Conservation (phyloP, 2,797 vertebrate species). For the Manis crassicaudata region DNA sequence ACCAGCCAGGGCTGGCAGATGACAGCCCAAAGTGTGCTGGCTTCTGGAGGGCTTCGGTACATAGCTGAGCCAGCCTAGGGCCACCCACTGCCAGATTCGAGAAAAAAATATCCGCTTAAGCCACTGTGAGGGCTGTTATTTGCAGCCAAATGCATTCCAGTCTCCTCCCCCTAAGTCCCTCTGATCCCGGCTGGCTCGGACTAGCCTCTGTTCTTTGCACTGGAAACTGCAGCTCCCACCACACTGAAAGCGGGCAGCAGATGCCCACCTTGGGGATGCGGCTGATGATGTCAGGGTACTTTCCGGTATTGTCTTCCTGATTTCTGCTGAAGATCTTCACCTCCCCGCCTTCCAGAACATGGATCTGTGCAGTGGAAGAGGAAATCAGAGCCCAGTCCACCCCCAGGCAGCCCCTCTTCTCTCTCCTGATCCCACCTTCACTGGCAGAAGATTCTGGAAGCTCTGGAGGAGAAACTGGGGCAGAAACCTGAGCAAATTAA, state of each 20-base stretch:
- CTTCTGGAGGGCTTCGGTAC: neutral
- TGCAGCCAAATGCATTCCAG: neutral
- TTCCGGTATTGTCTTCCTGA: constrained; percentile 95
- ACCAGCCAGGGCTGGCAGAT: neutral
- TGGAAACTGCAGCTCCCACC: accelerated
- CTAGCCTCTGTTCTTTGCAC: accelerated
- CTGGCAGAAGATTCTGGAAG: neutral
- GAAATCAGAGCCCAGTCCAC: neutral
- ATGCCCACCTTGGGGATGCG: constrained; percentile 90
- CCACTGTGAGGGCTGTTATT: accelerated
- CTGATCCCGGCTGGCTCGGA: accelerated
- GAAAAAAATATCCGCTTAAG: neutral
- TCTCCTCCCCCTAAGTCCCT: accelerated
- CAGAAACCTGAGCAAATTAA: neutral
- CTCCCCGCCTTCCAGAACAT: constrained; percentile 91
- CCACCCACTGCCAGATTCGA: neutral
- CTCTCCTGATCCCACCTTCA: neutral
- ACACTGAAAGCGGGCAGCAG: accelerated
- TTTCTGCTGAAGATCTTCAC: constrained; percentile 94
- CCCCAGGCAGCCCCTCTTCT: neutral
- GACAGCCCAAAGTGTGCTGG: neutral
- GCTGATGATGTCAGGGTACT: constrained; percentile 93
- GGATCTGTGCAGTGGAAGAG: constrained; percentile 86
- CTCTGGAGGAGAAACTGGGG: neutral
- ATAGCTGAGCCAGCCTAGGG: neutral